Evolutionary conservation across 2,888 invertebrate genomes (phyloP), one percentile per base, ranked within the genome.

Genomic region (Octonoba sinensis): DNA sequence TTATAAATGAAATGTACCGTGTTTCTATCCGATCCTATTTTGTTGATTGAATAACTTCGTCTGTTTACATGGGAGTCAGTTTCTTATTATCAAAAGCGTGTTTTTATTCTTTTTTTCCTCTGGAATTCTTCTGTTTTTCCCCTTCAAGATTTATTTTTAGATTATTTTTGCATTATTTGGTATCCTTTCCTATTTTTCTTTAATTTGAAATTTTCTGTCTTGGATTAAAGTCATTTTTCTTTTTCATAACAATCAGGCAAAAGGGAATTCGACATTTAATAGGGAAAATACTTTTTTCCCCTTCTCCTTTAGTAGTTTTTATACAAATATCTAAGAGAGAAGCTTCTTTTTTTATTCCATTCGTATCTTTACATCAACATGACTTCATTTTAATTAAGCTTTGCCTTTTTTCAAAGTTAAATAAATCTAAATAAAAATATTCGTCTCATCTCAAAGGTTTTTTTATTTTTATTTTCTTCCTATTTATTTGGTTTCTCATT

Each of bases 1-100:
- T 56, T 44, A 65, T 22, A 65, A 65, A 65, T 74, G 74, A 74
- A 74, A 74, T 47, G 74, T 57, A 74, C 47, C 74, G 65, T 74
- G 65, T 64, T 65, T 64, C 44, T 57, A 36, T 36, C 18, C 54
- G 20, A 54, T 54, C 54, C 36, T 24, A 16, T 56, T 47, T 56
- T 65, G 44, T 66, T 74, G 74, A 74, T 65, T 65, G 74, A 65
- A 47, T 57, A 47, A 57, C 65, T 65, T 60, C 46, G n/a, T 27
- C 8, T 56, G 66, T 66, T 66, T 66, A 49, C 24, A 20, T 54
- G 18, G 51, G 15, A 66, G 51, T 66, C 20, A n/a, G n/a, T 66
- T 51, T 51, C 24, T 66, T 66, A 36, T 36, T 36, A 36, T 36
- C 36, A 36, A 36, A 36, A 36, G 36, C 8, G 11, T 36, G 11